Evolutionary conservation across 2,113 vertebrate genomes (phyloP).

Genomic region (Myanophis thanlyinensis): DNA sequence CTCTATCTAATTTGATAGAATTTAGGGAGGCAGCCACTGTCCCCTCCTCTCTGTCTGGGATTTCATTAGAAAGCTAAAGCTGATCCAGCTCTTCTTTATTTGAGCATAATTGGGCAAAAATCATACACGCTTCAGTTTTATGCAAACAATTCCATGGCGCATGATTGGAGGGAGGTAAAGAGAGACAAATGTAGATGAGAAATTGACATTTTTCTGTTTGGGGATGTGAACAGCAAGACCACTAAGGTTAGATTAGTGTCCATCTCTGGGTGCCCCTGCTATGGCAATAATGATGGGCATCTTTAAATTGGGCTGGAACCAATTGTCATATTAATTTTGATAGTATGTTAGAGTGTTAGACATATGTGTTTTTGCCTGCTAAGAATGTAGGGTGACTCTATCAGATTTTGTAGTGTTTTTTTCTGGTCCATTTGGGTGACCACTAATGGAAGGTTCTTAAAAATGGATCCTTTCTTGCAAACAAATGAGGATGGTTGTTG

Average conservation of each 20-base stretch:
- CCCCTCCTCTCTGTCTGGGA: neutral
- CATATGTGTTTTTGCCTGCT: neutral
- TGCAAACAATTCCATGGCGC: neutral
- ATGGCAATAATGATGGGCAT: neutral
- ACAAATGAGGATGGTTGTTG: neutral
- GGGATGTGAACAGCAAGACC: neutral
- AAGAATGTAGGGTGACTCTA: neutral
- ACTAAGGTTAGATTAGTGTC: neutral
- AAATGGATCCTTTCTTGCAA: neutral
- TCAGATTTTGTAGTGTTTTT: neutral
- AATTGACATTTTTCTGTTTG: neutral
- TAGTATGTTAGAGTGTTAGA: neutral
- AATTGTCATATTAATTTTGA: neutral
- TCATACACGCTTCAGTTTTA: neutral
- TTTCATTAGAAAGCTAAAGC: neutral
- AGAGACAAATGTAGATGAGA: neutral
- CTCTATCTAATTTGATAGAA: neutral
- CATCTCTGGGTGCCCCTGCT: neutral
- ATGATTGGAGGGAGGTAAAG: neutral
- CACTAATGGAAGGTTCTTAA: neutral
- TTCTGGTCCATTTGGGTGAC: neutral
- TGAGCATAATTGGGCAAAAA: neutral
- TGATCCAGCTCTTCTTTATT: neutral
- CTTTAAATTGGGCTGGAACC: neutral
- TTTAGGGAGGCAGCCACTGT: neutral